phyloP scores from a whole-genome alignment of 2,113 vertebrate genomes.

The Malurus melanocephalus region DNA sequence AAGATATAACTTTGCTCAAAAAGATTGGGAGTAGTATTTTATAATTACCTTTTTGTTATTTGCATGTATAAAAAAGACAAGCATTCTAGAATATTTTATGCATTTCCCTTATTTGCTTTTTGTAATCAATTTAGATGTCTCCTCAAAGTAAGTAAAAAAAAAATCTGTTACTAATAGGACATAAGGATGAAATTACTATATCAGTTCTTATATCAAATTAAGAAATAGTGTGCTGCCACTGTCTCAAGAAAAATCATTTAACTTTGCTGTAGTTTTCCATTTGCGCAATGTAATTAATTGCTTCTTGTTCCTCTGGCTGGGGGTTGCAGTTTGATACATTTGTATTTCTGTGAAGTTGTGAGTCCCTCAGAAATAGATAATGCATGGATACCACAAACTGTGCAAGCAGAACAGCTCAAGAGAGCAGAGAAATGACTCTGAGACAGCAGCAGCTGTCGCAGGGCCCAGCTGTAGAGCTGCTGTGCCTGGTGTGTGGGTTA shows the following conservation, averaged over 20 bases:
- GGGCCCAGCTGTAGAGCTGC: background rate
- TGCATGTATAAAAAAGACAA: background rate
- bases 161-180: background rate
- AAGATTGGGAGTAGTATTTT: background rate
- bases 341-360: background rate
- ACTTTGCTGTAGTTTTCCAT: background rate
- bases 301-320: background rate
- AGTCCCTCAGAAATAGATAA: background rate
- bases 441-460: background rate
- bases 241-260: background rate
- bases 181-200: background rate
- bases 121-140: background rate
- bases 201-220: background rate
- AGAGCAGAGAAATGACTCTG: fast-evolving
- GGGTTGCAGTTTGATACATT: background rate
- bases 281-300: background rate
- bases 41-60: background rate
- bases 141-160: background rate
- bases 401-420: background rate
- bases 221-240: fast-evolving
- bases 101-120: background rate
- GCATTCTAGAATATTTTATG: background rate
- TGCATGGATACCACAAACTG: fast-evolving
- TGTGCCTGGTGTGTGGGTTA: background rate
- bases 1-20: background rate